Percentiles rank a stretch among this genome's conserved stretches.
Conservation (phyloP, 2,797 vertebrate genomes). For the Chaunax sp. region DNA sequence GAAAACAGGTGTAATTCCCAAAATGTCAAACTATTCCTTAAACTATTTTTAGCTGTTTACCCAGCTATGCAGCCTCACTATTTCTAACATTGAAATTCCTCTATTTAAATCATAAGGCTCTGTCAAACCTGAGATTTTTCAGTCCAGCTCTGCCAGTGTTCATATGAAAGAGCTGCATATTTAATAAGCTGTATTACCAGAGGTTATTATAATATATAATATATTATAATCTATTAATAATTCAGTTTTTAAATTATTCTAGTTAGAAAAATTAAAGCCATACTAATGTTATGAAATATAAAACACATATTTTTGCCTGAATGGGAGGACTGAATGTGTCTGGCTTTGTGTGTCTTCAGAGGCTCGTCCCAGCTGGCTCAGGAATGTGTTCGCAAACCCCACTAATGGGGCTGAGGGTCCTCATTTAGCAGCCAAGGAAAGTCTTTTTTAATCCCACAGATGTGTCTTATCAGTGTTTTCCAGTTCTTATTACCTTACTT, state of each 20-base stretch:
- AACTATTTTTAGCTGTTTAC: neutral
- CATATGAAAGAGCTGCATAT: conserved; percentile 15
- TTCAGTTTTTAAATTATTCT: neutral
- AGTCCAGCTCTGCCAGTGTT: conserved; percentile 13
- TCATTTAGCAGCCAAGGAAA: conserved; percentile 60
- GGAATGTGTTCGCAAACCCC: conserved; percentile 57
- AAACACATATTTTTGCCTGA: conserved; percentile 1
- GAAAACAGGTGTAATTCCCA: too few species aligned
- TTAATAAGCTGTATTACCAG: conserved; percentile 18
- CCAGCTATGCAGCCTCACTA: conserved; percentile 9
- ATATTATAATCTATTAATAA: too few species aligned
- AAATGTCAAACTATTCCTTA: neutral
- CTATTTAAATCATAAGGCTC: conserved; percentile 20
- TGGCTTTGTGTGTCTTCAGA: conserved; percentile 26
- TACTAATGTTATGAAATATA: neutral
- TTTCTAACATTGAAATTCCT: conserved; percentile 4
- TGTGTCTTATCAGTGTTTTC: conserved; percentile 67
- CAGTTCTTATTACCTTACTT: conserved; percentile 63
- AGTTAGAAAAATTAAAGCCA: conserved; percentile 1
- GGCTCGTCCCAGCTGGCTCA: conserved; percentile 15
- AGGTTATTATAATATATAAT: neutral
- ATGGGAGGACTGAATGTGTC: neutral
- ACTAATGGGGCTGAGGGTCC: conserved; percentile 65
- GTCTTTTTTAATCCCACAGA: conserved; percentile 63
- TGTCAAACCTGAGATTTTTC: conserved; percentile 6